Base-by-base conservation (phyloP, 92 coral and sea anemone species). In the Epizoanthus scotinus region DNA sequence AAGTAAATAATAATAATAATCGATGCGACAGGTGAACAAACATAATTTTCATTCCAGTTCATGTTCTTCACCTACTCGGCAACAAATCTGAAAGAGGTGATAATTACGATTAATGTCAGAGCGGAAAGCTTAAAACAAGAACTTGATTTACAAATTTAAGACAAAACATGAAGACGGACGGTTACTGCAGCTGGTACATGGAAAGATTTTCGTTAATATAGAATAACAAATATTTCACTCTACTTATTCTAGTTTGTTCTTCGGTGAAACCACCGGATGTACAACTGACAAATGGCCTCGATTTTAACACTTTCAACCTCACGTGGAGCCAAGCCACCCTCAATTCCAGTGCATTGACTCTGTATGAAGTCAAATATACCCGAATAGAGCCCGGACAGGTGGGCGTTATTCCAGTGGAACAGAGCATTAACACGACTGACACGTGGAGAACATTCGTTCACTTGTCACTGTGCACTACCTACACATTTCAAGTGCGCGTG, bases 401-500 rank as follows among this genome's bases (percentile, higher is more conserved):
- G 34, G 68, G 68, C 18, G 42, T 22, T 63, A 63, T 8, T 21
- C 28, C 25, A 63, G 68, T 21, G 28, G 68, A 63, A 24, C 25
- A 14, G 68, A 63, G 15, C 25, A 24, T 63, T 0, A 63, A 63
- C 19, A 63, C 68, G 10, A 24, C 68, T 17, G 38, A 2, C 68
- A 63, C 68, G 38, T 63, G 68, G 68, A 28, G 10, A 63, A 28
- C 38, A 8, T 63, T 63, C 15, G 68, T 22, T 25, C 17, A 15
- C 42, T 63, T 63, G 28, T 4, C 25, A 34, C 38, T 63, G 68
- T 63, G 68, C 68, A 8, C 68, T 4, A 63, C 9, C 38, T 63
- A 63, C 68, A 63, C 17, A 14, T 63, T 63, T 3, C 68, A 25
- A 63, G 68, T 63, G 38, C 68, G 34, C 18, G 38, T 22, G 68